Conservation (phyloP, 2,797 vertebrate species). For the Austrolebias charrua region DNA sequence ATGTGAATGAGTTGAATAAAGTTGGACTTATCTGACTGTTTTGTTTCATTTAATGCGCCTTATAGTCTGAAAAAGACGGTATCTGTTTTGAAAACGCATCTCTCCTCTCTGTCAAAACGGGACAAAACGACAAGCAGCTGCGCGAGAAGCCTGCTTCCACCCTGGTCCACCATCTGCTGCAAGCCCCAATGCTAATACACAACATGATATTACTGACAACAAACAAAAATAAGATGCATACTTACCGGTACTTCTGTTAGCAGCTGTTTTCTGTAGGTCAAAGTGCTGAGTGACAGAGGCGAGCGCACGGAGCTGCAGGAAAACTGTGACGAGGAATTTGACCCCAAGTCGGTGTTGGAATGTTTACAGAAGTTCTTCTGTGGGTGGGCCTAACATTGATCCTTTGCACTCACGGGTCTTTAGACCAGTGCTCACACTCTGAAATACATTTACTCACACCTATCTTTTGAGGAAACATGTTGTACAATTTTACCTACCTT, state of each 20-base stretch:
- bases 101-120: neutral
- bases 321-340: slow-evolving; percentile 64
- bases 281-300: slow-evolving; percentile 6
- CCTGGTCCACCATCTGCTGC: too few relatives aligned
- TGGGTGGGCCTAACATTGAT: slow-evolving; percentile 11
- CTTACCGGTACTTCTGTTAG: slow-evolving; percentile 40
- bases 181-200: too few relatives aligned
- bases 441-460: neutral
- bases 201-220: neutral
- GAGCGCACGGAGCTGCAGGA: slow-evolving; percentile 8
- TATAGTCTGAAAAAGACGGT: too few relatives aligned
- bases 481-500: too few relatives aligned
- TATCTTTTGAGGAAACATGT: too few relatives aligned
- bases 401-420: slow-evolving; percentile 17
- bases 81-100: too few relatives aligned
- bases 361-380: slow-evolving; percentile 47
- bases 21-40: too few relatives aligned
- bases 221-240: slow-evolving; percentile 15
- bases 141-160: too few relatives aligned
- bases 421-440: slow-evolving; percentile 7
- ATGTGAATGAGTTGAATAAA: too few relatives aligned
- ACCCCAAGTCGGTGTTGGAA: slow-evolving; percentile 52
- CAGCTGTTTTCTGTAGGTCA: neutral
- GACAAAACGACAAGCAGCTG: neutral
- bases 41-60: too few relatives aligned